These are phyloP conservation scores for Malurus alboscapulatus DNA, from an alignment of 2,113 vertebrate genomes.

Conservation along the genomic window DNA sequence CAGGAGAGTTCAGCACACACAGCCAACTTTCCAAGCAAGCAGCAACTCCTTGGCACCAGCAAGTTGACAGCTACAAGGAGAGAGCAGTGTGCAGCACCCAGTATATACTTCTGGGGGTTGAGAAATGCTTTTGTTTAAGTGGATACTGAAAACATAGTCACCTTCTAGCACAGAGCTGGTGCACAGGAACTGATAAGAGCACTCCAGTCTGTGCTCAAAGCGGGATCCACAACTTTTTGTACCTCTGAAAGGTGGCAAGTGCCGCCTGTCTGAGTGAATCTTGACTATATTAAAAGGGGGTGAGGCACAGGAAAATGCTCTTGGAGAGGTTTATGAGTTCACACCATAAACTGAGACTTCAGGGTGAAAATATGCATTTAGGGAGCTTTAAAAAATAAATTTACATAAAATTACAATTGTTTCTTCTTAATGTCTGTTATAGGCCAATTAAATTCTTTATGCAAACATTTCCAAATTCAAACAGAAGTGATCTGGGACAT, in stretches of 20 bases:
- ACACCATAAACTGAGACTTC: neutral
- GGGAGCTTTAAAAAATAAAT: constrained; percentile 12
- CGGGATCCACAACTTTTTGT: neutral
- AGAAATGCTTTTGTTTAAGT: neutral
- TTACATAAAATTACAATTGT: constrained; percentile 4
- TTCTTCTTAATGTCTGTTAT: neutral
- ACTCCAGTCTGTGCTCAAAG: neutral
- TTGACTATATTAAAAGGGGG: neutral
- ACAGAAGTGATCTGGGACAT: neutral
- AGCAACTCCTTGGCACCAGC: neutral
- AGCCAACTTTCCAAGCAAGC: neutral
- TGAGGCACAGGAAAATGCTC: neutral
- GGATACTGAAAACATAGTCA: neutral
- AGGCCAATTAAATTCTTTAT: constrained; percentile 5
- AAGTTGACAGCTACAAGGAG: neutral
- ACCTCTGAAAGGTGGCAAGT: neutral
- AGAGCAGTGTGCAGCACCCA: neutral
- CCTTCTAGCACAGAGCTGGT: neutral
- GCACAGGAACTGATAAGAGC: neutral
- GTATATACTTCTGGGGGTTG: neutral
- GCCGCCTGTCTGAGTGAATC: neutral
- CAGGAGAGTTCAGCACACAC: neutral
- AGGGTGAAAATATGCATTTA: neutral
- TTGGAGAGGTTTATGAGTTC: neutral
- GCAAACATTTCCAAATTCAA: constrained; percentile 3